Evolutionary conservation across 2,797 vertebrate genomes (phyloP), one percentile per base, ranked within the genome.

Genomic region (Enteromius thamalakanensis): DNA sequence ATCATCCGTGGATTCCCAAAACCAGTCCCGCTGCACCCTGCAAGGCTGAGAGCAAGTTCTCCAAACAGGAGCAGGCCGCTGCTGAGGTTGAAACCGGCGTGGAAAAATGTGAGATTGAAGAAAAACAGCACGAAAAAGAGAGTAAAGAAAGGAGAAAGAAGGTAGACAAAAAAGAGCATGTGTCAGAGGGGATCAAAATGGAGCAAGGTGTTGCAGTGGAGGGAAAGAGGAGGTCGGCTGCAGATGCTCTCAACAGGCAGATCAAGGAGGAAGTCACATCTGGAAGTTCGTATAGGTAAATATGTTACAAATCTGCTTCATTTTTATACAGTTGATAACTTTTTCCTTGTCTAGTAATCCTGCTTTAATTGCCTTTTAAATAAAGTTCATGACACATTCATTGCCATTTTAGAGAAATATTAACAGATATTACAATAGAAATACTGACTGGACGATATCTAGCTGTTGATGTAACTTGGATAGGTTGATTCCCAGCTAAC

Each of bases 1-100:
- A 99, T 88, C 97, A 99, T 75, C 98, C 98, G 0, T 99, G 98
- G 98, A 99, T 99, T 90, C 97, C 97, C 86, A 99, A 97, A 87
- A 87, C 94, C 0, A 89, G 93, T 86, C 92, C 93, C 40, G 90
- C 94, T 4, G 80, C 93, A 1, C 76, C 93, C 1, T 32, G 23
- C 12, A 84, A 88, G 3, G 88, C 93, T 21, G 87, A 92, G 3
- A 84, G 86, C 87, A 86, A 86, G 1, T 67, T 65, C 74, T 79
- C 77, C 0, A 92, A 92, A 85, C 70, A 37, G 70, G 90, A 93
- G 81, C 90, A 84, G 2, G 87, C 86, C 84, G 58, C 90, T 32
- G 23, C 84, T 4, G 90, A 95, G 91, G 84, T 86, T 37, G 94
- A 94, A 65, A 92, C 88, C 69, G 94, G 94, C 58, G 90, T 94